Base-by-base conservation (phyloP, 2,888 invertebrate genomes). In the Drosophila bunnanda region DNA sequence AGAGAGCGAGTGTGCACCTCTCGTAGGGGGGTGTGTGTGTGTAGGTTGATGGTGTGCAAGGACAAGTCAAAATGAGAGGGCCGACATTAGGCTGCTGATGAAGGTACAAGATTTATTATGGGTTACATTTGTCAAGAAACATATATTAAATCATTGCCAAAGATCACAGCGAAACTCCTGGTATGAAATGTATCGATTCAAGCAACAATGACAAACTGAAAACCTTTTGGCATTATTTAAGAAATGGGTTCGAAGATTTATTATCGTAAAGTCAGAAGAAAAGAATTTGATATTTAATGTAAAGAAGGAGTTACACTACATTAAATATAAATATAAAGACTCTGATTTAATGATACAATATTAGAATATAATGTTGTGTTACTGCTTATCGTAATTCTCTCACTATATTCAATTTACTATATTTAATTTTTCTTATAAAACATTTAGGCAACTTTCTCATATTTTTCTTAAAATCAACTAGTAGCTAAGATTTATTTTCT, bases 91-190 rank as follows among this genome's bases (percentile, higher is more conserved):
- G 28, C 17, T 72, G 38, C 30, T 34, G 13, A 53, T 20, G 30
- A 34, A 43, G 54, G 32, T 44, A 25, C 28, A 38, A 53, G 66
- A 65, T 65, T 65, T 65, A 65, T 65, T 64, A 5, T 13, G 41
- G 64, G 34, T 34, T 34, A 8, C 34, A 62, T 50, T 64, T 65
- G 32, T 65, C 34, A 36, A 25, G 32, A 28, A 64, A 28, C 41
- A 41, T 25, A 28, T 25, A 20, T 62, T 62, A 41, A 65, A 41
- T 50, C 39, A 34, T 13, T 48, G 34, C 50, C 22, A 34, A 28
- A n/a, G 20, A 52, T 52, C 36, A 20, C 17, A 17, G 57, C 17
- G 6, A 39, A 32, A 30, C 12, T 57, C 6, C 3, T n/a, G 1
- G 20, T 3, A 4, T 34, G 34, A 50, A 13, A 30, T 43, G 28